Evolutionary conservation across 2,888 invertebrate species (phyloP).

Genomic region (Horisme vitalbata): DNA sequence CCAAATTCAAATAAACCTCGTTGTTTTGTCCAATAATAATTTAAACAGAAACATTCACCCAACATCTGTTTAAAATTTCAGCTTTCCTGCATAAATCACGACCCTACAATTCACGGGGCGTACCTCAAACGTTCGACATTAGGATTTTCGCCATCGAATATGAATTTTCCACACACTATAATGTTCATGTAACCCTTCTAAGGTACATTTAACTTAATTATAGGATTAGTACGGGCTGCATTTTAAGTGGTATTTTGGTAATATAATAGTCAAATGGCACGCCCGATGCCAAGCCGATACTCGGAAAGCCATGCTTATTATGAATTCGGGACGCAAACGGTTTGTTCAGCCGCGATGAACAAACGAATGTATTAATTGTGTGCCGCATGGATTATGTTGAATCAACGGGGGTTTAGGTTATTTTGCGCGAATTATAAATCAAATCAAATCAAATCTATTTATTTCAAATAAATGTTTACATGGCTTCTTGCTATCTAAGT

Average conservation of each 20-base stretch:
- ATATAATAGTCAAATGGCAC: slow-evolving; percentile 82
- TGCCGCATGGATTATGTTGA: slow-evolving; percentile 67
- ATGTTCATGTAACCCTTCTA: slow-evolving; percentile 62
- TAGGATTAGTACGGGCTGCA: slow-evolving; percentile 73
- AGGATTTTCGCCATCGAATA: slow-evolving; percentile 71
- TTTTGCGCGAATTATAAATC: slow-evolving; percentile 48
- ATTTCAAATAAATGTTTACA: too few species aligned
- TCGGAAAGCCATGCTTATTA: slow-evolving; percentile 76
- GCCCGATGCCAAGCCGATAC: slow-evolving; percentile 76
- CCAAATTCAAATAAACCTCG: neutral
- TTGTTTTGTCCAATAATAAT: slow-evolving; percentile 15
- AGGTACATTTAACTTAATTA: slow-evolving; percentile 80
- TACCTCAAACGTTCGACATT: slow-evolving; percentile 49
- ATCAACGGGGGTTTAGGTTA: slow-evolving; percentile 58
- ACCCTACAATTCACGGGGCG: slow-evolving; percentile 66
- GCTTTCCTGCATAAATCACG: slow-evolving; percentile 55
- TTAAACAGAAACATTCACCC: slow-evolving; percentile 17
- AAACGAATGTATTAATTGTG: slow-evolving; percentile 81
- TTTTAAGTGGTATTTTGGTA: slow-evolving; percentile 81
- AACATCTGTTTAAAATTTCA: slow-evolving; percentile 28
- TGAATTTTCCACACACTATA: slow-evolving; percentile 72
- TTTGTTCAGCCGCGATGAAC: slow-evolving; percentile 66
- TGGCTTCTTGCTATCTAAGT: too few species aligned
- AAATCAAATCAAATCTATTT: too few species aligned
- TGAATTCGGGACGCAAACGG: slow-evolving; percentile 73